Base-by-base conservation (phyloP, 1,140 invertebrate species). In the Aphaenogaster rudis region DNA sequence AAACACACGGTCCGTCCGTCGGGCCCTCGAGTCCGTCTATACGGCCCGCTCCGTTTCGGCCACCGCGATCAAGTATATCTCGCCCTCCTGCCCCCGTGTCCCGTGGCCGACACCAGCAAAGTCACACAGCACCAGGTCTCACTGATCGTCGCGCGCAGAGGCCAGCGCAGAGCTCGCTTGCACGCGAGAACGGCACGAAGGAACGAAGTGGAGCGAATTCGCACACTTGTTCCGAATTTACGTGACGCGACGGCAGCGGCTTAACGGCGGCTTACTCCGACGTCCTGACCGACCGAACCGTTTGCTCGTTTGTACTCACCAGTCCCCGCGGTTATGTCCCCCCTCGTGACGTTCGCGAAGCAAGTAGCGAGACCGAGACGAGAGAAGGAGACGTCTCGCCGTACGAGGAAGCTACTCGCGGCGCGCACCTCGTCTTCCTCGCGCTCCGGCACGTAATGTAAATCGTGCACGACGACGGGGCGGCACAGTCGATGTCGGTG, bases 1-100 rank as follows among this genome's bases (percentile, higher is more conserved):
- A 48, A 69, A 28, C 11, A 6, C 69, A 52, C 81, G 21, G 48
- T 84, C 71, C 77, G 86, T 79, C 85, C 84, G 36, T 45, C 66
- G 28, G 48, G 7, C n/a, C 36, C 45, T n/a, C 36, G 8, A 17
- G 69, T 28, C 13, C 13, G 54, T 77, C 54, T 59, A 76, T 42
- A 8, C 52, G 45, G 15, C 42, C 45, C 13, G 59, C 42, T 66
- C 28, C 61, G 59, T 36, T 66, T 48, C 28, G 61, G 42, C n/a
- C 17, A 39, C 33, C n/a, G 28, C 28, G n/a, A 39, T 39, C 13
- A 45, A 63, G 6, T 45, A 13, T 66, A 9, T 52, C 33, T 42
- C 48, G 48, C n/a, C 50, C 48, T 36, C 64, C 33, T 39, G 63
- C 28, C 17, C 66, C 39, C 48, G 48, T 57, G 52, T 42, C 48